Evolutionary conservation across 2,113 vertebrate species (phyloP).

Genomic region (Mungos mungo): DNA sequence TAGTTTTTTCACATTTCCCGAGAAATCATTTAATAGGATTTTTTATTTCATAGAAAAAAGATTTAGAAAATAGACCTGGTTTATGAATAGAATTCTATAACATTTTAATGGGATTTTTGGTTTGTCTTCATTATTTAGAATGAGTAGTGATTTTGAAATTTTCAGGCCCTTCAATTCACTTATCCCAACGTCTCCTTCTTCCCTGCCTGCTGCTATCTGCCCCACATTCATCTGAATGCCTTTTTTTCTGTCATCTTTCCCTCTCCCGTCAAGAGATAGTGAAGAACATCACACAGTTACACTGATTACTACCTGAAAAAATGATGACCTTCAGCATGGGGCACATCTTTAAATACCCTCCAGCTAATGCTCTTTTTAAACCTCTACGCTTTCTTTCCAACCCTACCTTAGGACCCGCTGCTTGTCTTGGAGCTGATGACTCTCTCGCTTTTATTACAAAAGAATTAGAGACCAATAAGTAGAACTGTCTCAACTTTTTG

Average conservation of each 20-base stretch:
- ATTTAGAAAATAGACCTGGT: background rate
- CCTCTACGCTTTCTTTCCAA: background rate
- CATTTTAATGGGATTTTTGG: background rate
- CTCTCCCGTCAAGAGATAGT: background rate
- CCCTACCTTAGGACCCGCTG: background rate
- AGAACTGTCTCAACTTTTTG: background rate
- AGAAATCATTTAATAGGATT: background rate
- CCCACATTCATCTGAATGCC: background rate
- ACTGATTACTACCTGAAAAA: background rate
- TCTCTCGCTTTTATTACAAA: background rate
- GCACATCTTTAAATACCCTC: background rate
- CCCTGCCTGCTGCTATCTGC: background rate
- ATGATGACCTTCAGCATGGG: background rate
- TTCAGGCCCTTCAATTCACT: background rate
- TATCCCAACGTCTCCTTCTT: background rate
- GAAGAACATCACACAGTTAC: background rate
- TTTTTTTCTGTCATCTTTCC: background rate
- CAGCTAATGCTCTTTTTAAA: background rate
- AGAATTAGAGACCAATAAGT: background rate
- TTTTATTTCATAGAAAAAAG: background rate
- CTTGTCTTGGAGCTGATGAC: background rate
- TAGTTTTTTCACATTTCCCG: background rate
- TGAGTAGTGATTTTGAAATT: background rate
- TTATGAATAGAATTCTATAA: background rate
- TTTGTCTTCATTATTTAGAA: background rate